Percentiles rank a stretch among this genome's conserved stretches.
phyloP scores from a whole-genome alignment of 1,140 invertebrate genomes.

The Brachionus calyciflorus region DNA sequence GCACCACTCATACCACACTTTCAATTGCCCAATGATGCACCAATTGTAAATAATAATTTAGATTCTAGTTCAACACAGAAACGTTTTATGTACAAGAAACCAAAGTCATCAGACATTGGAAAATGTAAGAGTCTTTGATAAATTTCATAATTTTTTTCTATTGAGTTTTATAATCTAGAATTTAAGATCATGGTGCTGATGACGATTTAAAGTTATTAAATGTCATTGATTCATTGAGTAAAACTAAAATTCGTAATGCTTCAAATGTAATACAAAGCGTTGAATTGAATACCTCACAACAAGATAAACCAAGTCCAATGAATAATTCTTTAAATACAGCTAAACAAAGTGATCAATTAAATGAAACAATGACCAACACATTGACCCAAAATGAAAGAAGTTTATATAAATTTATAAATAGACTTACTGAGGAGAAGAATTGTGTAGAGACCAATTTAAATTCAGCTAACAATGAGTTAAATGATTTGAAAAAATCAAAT shows the following conservation, averaged over 20 bases:
- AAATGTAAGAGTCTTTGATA: constrained; percentile 6
- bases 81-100: constrained; percentile 44
- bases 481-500: constrained; percentile 25
- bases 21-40: constrained; percentile 29
- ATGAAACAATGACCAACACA: neutral
- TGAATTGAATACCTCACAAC: no score
- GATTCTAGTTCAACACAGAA: constrained; percentile 1
- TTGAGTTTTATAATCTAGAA: neutral
- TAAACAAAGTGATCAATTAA: neutral
- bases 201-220: constrained; percentile 43
- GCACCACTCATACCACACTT: constrained; percentile 39
- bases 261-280: neutral
- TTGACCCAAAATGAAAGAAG: constrained; percentile 32
- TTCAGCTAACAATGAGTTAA: constrained; percentile 15
- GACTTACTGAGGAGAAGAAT: constrained; percentile 21
- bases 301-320: neutral
- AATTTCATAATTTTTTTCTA: neutral
- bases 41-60: neutral
- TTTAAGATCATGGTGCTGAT: constrained; percentile 45
- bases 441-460: neutral
- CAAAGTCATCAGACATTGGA: constrained; percentile 37
- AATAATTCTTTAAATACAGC: neutral
- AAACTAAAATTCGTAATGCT: neutral
- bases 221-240: constrained; percentile 43
- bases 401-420: constrained; percentile 11